Percentiles rank a stretch among this genome's conserved stretches.
Evolutionary conservation across 2,113 vertebrate genomes (phyloP).

Genomic region (Protomyctophum bolini): DNA sequence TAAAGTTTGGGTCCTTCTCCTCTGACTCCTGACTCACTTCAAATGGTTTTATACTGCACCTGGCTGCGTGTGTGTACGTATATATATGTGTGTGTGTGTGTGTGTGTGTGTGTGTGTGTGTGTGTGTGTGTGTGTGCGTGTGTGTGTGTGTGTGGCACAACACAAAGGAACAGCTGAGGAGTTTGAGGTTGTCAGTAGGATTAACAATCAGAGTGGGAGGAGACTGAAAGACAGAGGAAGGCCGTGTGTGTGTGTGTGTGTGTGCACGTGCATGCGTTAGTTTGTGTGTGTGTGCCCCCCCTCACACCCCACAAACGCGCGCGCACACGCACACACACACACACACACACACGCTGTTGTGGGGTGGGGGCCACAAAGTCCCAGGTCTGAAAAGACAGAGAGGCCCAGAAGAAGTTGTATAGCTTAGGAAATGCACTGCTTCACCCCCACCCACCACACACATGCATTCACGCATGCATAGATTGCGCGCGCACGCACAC

Average conservation of each 20-base stretch:
- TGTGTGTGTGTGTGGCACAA: conserved; percentile 5
- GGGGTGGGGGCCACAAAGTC: conserved; percentile 23
- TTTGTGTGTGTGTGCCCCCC: conserved; percentile 11
- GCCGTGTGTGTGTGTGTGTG: background rate
- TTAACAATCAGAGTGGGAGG: conserved; percentile 24
- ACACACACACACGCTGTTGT: background rate
- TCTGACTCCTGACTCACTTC: conserved; percentile 1
- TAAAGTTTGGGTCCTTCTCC: background rate
- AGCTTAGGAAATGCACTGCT: conserved; percentile 29
- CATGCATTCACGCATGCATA: no score
- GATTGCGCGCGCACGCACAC: no score
- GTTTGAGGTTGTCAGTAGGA: conserved; percentile 36
- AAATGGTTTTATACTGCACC: conserved; percentile 1
- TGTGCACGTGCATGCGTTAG: conserved; percentile 10
- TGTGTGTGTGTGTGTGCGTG: conserved; percentile 6
- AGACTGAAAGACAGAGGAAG: background rate
- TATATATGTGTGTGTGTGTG: conserved; percentile 9
- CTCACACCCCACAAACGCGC: no score
- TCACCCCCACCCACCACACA: conserved; percentile 5
- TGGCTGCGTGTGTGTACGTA: background rate
- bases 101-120: conserved; percentile 3
- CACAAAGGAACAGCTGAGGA: conserved; percentile 54
- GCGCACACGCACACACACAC: no score
- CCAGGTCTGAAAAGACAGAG: conserved; percentile 20
- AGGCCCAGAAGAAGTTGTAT: conserved; percentile 26